These are phyloP conservation scores for Mormyrops boulengeri DNA, from an alignment of 2,797 vertebrate species.

Conservation along the genomic window DNA sequence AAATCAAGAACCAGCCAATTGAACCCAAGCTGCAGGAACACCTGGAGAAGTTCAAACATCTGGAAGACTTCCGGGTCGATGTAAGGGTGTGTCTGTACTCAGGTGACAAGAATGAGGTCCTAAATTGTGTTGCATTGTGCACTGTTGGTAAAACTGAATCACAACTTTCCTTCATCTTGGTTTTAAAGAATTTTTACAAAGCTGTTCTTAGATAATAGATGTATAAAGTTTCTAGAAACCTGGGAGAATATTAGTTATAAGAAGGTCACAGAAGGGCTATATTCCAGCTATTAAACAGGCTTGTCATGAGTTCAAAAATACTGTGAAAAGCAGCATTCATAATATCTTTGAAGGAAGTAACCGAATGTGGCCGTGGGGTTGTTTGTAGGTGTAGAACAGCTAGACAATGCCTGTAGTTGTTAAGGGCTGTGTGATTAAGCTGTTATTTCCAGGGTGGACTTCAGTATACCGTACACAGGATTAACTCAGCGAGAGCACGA, in stretches of 20 bases:
- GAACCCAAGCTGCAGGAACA: constrained; percentile 81
- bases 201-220: background rate
- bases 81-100: background rate
- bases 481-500: background rate
- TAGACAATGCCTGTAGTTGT: background rate
- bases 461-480: background rate
- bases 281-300: background rate
- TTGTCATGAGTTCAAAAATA: background rate
- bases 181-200: background rate
- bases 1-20: constrained; percentile 68
- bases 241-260: background rate
- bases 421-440: background rate
- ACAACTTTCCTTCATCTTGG: background rate
- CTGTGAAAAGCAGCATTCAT: background rate
- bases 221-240: background rate
- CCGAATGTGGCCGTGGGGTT: background rate
- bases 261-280: background rate
- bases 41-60: constrained; percentile 77
- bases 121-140: background rate
- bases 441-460: background rate
- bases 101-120: background rate
- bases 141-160: background rate
- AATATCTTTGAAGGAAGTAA: background rate
- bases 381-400: background rate
- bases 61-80: constrained; percentile 88